Evolutionary conservation across 1,140 invertebrate species (phyloP).

Genomic region (Armadillidium nasatum): DNA sequence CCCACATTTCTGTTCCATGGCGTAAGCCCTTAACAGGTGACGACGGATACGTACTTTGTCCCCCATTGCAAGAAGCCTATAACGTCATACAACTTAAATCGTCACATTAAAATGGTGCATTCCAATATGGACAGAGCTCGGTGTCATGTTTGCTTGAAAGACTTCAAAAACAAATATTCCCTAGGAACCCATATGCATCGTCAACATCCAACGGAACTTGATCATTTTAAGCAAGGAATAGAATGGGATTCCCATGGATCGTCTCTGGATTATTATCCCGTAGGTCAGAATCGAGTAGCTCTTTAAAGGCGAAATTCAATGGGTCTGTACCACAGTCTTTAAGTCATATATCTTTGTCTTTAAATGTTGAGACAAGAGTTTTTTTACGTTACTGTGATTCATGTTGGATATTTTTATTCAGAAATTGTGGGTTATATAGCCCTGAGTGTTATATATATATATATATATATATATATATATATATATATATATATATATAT

Average conservation of each 20-base stretch:
- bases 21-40: constrained; percentile 7
- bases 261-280: background rate
- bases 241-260: background rate
- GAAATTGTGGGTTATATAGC: no score
- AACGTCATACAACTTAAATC: constrained; percentile 43
- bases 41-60: constrained; percentile 43
- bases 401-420: no score
- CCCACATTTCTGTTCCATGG: background rate
- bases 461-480: no score
- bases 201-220: constrained; percentile 27
- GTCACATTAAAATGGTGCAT: constrained; percentile 43
- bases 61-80: constrained; percentile 43
- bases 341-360: no score
- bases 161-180: constrained; percentile 44
- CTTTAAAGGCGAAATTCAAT: no score
- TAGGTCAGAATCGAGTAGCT: no score
- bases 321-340: no score
- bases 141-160: constrained; percentile 39
- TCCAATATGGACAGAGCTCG: constrained; percentile 42
- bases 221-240: background rate
- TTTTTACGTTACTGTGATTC: no score
- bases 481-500: no score
- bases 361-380: no score
- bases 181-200: constrained; percentile 42
- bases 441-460: no score